Conservation (phyloP, 2,113 vertebrate genomes). For the Telmatochromis sp. region DNA sequence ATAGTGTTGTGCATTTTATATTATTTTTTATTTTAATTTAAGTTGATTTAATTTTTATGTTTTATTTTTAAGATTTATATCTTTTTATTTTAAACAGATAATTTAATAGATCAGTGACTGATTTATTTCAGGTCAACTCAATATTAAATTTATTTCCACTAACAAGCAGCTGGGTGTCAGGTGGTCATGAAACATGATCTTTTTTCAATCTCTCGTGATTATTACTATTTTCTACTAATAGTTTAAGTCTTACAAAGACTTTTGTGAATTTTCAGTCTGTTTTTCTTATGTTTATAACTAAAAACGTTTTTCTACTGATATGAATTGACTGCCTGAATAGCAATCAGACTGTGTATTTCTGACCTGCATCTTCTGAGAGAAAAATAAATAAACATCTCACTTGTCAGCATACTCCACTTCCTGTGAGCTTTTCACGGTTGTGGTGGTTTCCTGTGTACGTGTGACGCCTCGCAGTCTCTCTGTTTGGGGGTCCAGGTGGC, state of each 20-base stretch:
- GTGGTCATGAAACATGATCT: accelerated
- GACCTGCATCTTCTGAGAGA: not conserved
- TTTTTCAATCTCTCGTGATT: not conserved
- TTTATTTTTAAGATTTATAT: not conserved
- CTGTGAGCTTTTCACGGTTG: not conserved
- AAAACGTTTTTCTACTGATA: not conserved
- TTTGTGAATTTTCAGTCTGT: not conserved
- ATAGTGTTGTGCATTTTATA: not conserved
- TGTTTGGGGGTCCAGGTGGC: not conserved
- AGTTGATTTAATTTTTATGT: accelerated
- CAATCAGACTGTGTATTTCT: not conserved
- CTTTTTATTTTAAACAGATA: not conserved
- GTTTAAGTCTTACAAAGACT: not conserved
- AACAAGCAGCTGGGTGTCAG: not conserved
- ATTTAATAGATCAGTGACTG: not conserved
- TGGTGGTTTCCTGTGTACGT: not conserved
- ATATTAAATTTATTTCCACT: not conserved
- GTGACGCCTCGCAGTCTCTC: not conserved
- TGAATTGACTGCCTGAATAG: not conserved
- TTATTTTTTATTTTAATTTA: not conserved
- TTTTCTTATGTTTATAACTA: not conserved
- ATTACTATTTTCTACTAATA: not conserved
- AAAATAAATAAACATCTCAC: not conserved
- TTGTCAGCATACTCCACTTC: not conserved
- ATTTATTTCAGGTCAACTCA: not conserved